These are phyloP conservation scores for Cremastinae sp. DNA, from an alignment of 2,888 invertebrate genomes.

Conservation along the genomic window DNA sequence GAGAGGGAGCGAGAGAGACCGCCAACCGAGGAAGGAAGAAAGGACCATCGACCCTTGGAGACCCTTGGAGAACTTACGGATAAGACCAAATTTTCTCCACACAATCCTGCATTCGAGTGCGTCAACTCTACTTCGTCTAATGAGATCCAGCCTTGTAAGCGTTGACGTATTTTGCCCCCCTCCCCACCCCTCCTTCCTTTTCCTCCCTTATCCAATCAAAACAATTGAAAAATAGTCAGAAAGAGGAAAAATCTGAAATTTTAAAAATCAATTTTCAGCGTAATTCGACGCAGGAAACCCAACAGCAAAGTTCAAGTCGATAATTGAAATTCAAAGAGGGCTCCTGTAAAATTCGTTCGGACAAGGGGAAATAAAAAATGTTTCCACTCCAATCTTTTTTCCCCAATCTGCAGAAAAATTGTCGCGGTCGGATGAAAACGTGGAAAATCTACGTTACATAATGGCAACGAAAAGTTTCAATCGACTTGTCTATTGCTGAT, in stretches of 20 bases:
- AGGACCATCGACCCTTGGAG: slow-evolving; percentile 15
- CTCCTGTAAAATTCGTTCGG: no score
- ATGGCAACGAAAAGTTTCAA: slow-evolving; percentile 10
- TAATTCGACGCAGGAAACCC: no score
- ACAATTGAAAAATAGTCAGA: no score
- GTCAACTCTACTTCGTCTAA: slow-evolving; percentile 13
- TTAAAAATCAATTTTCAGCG: no score
- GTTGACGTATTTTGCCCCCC: slow-evolving; percentile 1
- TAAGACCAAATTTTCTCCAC: slow-evolving; percentile 19
- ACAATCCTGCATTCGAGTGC: slow-evolving; percentile 23
- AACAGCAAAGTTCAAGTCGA: no score
- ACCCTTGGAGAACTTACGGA: slow-evolving; percentile 17
- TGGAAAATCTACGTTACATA: background rate
- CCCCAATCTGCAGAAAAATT: background rate
- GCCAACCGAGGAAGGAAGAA: slow-evolving; percentile 16
- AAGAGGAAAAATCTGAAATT: no score
- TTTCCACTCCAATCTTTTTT: no score
- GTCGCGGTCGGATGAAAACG: background rate
- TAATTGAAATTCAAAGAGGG: no score
- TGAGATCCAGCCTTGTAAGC: slow-evolving; percentile 5
- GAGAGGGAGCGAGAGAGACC: slow-evolving; percentile 16
- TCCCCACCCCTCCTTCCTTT: no score
- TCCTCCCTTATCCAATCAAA: background rate
- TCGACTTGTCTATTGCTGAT: slow-evolving; percentile 1
- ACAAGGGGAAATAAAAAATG: slow-evolving; percentile 13